phyloP scores from a whole-genome alignment of 2,888 invertebrate species.

The Ophraella communa region DNA sequence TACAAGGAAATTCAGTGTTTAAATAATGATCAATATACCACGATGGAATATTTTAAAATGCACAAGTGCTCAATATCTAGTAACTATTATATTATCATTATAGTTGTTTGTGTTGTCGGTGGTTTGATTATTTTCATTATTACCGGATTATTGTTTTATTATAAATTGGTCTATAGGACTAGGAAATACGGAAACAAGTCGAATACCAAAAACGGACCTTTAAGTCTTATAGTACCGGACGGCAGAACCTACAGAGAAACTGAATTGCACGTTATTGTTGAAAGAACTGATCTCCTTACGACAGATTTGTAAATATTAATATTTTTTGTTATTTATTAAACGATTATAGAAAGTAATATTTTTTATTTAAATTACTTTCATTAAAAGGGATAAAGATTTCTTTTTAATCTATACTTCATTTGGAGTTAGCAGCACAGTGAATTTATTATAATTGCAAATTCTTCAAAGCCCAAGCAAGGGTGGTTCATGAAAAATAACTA shows the following conservation, averaged over 20 bases:
- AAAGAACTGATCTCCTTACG: constrained; percentile 81
- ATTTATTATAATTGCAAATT: too few species aligned
- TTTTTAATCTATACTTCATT: background rate
- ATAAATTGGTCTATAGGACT: constrained; percentile 55
- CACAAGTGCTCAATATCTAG: constrained; percentile 52
- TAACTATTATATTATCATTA: constrained; percentile 54
- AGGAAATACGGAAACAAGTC: constrained; percentile 58
- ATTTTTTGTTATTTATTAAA: constrained; percentile 4
- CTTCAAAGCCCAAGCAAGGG: too few species aligned
- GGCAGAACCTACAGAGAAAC: constrained; percentile 84
- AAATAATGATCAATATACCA: constrained; percentile 44
- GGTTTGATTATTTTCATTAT: constrained; percentile 60
- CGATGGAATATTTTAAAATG: constrained; percentile 50
- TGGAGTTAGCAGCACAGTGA: too few species aligned
- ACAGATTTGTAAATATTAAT: constrained; percentile 69
- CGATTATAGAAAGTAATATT: background rate
- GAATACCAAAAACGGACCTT: constrained; percentile 52
- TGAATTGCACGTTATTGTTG: constrained; percentile 84
- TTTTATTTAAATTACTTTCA: background rate
- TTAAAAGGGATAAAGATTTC: background rate
- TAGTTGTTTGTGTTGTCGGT: constrained; percentile 58
- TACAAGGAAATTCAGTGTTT: constrained; percentile 53
- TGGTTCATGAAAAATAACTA: too few species aligned
- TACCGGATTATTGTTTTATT: constrained; percentile 56
- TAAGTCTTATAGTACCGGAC: constrained; percentile 80